Conservation (phyloP, 1,140 invertebrate species). For the Prorops nasuta region DNA sequence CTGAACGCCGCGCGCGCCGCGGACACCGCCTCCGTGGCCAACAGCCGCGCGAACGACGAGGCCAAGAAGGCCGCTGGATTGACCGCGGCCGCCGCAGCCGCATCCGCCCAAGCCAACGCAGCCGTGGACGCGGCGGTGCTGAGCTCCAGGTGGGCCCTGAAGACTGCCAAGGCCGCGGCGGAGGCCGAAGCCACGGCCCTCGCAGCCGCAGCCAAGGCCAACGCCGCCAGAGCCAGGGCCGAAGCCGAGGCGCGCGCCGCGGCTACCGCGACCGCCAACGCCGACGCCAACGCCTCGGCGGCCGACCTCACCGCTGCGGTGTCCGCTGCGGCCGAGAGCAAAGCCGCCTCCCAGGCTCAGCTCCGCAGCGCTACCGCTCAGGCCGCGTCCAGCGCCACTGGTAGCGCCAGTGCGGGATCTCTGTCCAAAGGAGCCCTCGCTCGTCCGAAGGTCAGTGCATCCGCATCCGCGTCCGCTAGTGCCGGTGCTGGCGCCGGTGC, state of each 20-base stretch:
- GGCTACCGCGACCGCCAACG: neutral
- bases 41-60: neutral
- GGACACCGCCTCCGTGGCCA: neutral
- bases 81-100: no score
- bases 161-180: neutral
- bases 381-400: neutral
- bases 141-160: neutral
- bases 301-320: neutral
- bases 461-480: no score
- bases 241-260: no score
- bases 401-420: no score
- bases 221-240: neutral
- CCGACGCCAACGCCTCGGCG: neutral
- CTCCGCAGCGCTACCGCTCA: neutral
- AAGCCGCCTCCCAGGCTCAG: neutral
- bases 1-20: neutral
- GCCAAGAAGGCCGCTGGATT: neutral
- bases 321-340: neutral
- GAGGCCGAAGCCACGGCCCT: neutral
- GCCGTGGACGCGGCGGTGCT: neutral
- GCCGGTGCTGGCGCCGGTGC: no score
- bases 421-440: no score
- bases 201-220: neutral
- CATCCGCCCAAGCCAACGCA: no score
- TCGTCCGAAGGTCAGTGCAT: no score